Evolutionary conservation across 1,140 invertebrate genomes (phyloP).

Genomic region (Copidosoma floridanum): DNA sequence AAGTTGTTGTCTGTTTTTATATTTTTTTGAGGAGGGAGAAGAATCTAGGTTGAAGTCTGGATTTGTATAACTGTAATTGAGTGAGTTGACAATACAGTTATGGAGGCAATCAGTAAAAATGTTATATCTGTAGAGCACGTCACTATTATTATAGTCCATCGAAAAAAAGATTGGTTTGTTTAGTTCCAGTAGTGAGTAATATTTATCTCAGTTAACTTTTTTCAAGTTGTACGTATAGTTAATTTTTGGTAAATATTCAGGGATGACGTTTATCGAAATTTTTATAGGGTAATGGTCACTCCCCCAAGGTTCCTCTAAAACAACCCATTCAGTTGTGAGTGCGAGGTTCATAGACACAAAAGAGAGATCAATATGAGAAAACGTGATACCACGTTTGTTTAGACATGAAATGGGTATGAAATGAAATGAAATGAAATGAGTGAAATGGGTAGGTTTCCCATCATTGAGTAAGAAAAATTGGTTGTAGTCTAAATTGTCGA

Average conservation of each 20-base stretch:
- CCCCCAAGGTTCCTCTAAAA: not conserved
- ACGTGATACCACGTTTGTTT: no score
- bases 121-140: not conserved
- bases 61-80: not conserved
- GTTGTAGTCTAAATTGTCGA: slow-evolving; percentile 3
- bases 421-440: not conserved
- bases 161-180: not conserved
- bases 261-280: not conserved
- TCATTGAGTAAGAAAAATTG: slow-evolving; percentile 13
- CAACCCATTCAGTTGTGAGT: no score
- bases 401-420: no score
- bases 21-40: no score
- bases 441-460: slow-evolving; percentile 1
- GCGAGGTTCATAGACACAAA: not conserved
- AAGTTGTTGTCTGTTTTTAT: not conserved
- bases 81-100: not conserved
- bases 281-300: no score
- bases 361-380: slow-evolving; percentile 11
- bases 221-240: slow-evolving; percentile 3
- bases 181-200: not conserved
- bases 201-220: slow-evolving; percentile 11
- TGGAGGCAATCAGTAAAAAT: not conserved
- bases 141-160: not conserved
- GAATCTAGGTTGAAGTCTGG: not conserved
- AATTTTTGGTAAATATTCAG: not conserved